Base-by-base conservation (phyloP, 1,140 invertebrate genomes). In the Cryptotermes secundus region DNA sequence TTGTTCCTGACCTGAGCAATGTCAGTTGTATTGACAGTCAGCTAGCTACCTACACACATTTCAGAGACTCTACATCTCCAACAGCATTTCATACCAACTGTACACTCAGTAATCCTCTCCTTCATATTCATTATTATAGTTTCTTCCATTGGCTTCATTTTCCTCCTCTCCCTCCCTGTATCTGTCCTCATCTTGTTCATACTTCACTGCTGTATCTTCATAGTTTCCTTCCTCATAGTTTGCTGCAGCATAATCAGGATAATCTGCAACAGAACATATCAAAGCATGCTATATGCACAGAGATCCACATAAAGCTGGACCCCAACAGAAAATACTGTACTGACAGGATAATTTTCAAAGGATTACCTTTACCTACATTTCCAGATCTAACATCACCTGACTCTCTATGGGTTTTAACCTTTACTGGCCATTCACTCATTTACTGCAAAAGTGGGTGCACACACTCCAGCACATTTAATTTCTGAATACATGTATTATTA, bases 121-220 rank as follows among this genome's bases (percentile, higher is more conserved):
- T 42, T 83, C 83, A n/a, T 84, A 84, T 16, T 84, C 80, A 31
- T 38, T 65, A 80, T 84, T 84, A 26, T 36, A 84, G 59, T 45
- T 81, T 45, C 84, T 81, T 19, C 49, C 80, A 84, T 84, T 83
- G 42, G 65, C 10, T 42, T 85, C 82, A 26, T 34, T 65, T 83
- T 85, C 82, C 26, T 83, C 85, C 24, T 84, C 85, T 49, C 81
- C 53, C 26, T 83, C 84, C 35, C 24, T 26, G 36, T 72, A 83
- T 59, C 59, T 53, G 26, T 94, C 91, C 85, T 92, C 92, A 81
- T 92, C 90, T 82, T 89, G 89, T 88, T 95, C 94, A 85, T 93
- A 93, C 87, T 95, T 95, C 53, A 95, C 92, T 59, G 90, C 89
- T 34, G 90, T 88, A 59, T 92, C 90, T 86, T 93, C 93, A 84